Evolutionary conservation across 2,888 invertebrate species (phyloP).

Genomic region (Erebia aethiops): DNA sequence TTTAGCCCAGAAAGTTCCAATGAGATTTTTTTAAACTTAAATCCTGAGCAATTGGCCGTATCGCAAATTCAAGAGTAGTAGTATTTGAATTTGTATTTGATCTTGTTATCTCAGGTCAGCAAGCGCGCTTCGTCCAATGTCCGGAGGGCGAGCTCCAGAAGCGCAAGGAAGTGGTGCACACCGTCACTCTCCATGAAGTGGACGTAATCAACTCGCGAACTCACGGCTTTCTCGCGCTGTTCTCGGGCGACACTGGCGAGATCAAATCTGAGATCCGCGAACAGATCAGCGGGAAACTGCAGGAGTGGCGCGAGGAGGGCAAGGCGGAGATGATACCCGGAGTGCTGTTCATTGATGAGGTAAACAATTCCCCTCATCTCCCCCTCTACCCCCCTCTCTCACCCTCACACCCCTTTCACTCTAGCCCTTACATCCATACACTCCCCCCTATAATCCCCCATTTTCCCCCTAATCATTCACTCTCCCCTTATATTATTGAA

Average conservation of each 20-base stretch:
- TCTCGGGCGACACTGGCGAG: conserved; percentile 99
- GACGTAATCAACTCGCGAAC: conserved; percentile 99
- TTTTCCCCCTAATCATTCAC: too few species aligned
- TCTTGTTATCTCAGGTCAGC: conserved; percentile 74
- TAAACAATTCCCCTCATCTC: conserved; percentile 47
- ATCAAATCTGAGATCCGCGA: conserved; percentile 98
- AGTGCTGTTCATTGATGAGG: conserved; percentile 98
- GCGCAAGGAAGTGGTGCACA: conserved; percentile 98
- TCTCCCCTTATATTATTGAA: too few species aligned
- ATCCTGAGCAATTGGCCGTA: too few species aligned
- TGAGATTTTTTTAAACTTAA: too few species aligned
- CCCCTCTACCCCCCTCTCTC: too few species aligned
- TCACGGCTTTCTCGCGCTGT: conserved; percentile 98
- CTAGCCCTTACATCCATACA: too few species aligned
- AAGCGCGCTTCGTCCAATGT: conserved; percentile 97
- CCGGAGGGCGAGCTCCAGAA: conserved; percentile 99
- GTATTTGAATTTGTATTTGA: too few species aligned
- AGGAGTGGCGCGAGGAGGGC: conserved; percentile 99
- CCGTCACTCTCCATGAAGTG: conserved; percentile 99
- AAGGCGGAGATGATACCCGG: conserved; percentile 99
- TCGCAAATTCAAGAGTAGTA: too few species aligned
- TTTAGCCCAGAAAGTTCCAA: too few species aligned
- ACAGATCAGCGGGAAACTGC: conserved; percentile 98
- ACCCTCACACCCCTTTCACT: too few species aligned
- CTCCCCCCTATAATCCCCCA: too few species aligned